phyloP scores from a whole-genome alignment of 2,888 invertebrate genomes.

The Actias luna region DNA sequence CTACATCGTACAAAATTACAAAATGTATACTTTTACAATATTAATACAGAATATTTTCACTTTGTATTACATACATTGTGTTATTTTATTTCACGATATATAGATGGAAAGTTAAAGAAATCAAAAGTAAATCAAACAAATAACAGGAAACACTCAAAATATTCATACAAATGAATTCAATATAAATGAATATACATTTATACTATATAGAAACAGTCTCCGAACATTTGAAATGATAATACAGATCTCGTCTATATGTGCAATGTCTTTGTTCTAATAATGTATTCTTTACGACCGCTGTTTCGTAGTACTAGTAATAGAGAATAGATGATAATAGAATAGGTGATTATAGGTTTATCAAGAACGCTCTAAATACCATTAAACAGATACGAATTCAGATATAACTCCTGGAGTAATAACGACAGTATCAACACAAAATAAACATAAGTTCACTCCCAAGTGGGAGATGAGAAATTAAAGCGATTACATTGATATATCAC shows the following conservation, averaged over 20 bases:
- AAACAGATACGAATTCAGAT: neutral
- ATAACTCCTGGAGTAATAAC: constrained; percentile 43
- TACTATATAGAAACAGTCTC: neutral
- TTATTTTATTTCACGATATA: too few relatives aligned
- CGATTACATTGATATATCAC: constrained; percentile 80
- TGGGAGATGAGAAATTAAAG: constrained; percentile 80
- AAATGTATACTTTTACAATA: too few relatives aligned
- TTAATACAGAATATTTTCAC: too few relatives aligned
- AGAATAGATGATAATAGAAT: neutral
- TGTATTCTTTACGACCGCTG: neutral
- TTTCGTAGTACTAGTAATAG: neutral
- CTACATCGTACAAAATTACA: too few relatives aligned
- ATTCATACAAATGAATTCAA: neutral
- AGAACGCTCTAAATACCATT: neutral
- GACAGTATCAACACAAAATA: constrained; percentile 63
- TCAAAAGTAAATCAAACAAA: too few relatives aligned
- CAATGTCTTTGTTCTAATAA: neutral
- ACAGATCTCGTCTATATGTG: neutral
- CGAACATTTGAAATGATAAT: neutral
- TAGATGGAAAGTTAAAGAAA: too few relatives aligned
- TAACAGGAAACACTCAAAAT: too few relatives aligned
- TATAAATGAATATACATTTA: neutral
- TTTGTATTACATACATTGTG: too few relatives aligned
- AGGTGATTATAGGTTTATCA: neutral
- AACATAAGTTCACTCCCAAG: constrained; percentile 65